A percentile compares a stretch with the other conserved stretches of the same genome.
These are phyloP conservation scores for Phanerotoma sp. DNA, from an alignment of 2,888 invertebrate genomes.

Conservation along the genomic window DNA sequence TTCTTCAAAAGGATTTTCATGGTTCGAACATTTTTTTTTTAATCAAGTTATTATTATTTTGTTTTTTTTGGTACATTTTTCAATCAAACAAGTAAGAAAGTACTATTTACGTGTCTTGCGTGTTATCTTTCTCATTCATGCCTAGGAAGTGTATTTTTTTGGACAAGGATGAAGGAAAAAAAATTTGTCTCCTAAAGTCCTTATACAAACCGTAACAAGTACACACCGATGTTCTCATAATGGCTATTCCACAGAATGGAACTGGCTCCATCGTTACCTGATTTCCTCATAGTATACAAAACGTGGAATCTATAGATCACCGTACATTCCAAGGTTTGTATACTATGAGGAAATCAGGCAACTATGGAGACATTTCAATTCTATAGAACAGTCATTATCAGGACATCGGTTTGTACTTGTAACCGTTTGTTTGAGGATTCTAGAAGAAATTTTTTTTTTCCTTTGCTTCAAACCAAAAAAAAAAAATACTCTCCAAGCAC, in stretches of 20 bases:
- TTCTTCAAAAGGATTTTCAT: not conserved
- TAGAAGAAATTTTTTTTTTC: too few species aligned
- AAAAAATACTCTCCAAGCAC: too few species aligned
- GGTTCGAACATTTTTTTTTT: not conserved
- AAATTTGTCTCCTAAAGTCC: not conserved
- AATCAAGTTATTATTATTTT: not conserved
- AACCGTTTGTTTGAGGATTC: too few species aligned
- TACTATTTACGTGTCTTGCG: not conserved
- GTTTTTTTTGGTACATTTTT: not conserved
- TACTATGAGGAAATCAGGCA: not conserved
- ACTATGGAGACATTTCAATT: not conserved
- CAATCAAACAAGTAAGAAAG: not conserved
- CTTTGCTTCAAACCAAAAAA: too few species aligned
- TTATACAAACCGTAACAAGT: conserved; percentile 1
- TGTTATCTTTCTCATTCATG: not conserved
- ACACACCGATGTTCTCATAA: conserved; percentile 2
- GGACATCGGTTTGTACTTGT: too few species aligned
- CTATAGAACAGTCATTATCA: not conserved
- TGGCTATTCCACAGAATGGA: not conserved
- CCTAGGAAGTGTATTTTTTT: not conserved
- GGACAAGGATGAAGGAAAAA: not conserved
- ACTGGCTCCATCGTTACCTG: not conserved
- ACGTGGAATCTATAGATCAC: not conserved
- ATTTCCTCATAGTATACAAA: not conserved
- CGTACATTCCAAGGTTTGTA: not conserved